Conservation (phyloP, 2,797 vertebrate species). For the Crenichthys baileyi region DNA sequence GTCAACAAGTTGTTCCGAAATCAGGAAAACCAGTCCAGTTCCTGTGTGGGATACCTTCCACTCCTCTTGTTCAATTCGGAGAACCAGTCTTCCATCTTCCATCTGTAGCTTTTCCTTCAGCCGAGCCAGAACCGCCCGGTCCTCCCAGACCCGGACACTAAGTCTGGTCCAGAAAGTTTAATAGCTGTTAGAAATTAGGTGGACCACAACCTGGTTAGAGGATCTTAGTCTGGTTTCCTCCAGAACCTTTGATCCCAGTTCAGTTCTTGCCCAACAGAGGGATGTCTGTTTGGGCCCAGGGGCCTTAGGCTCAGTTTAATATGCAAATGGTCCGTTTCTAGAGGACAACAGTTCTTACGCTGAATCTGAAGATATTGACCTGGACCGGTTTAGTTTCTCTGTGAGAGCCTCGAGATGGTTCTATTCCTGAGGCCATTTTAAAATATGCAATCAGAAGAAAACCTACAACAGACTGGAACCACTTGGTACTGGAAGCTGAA, state of each 20-base stretch:
- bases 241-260: neutral
- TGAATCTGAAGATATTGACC: no score
- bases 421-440: no score
- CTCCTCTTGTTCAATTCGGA: constrained; percentile 93
- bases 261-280: neutral
- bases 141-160: constrained; percentile 85
- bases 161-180: constrained; percentile 57
- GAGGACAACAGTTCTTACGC: no score
- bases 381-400: no score
- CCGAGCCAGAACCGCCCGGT: constrained; percentile 85
- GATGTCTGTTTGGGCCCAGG: neutral
- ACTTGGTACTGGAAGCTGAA: no score
- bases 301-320: no score
- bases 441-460: no score
- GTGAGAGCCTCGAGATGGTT: no score
- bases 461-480: no score
- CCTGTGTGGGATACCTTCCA: constrained; percentile 86
- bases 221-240: no score
- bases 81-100: constrained; percentile 88
- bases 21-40: neutral
- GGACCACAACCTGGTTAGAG: neutral
- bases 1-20: neutral
- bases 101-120: constrained; percentile 88
- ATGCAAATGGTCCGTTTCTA: no score
- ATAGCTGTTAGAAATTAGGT: neutral